Conservation (phyloP, 2,113 vertebrate genomes). For the Lamprologus ornatipinnis region DNA sequence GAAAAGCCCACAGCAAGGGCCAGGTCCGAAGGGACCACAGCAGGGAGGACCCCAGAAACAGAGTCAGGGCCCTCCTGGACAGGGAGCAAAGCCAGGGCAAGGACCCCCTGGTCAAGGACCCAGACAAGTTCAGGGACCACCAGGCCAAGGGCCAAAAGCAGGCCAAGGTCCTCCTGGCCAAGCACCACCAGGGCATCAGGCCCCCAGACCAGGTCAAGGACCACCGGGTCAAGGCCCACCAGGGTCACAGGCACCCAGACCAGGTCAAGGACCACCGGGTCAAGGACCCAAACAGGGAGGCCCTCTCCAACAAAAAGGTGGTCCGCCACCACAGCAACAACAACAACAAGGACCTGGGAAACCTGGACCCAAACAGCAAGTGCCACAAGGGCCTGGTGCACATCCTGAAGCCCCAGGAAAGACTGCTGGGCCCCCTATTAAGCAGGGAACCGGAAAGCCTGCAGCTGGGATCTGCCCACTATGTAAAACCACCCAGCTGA, state of each 20-base stretch:
- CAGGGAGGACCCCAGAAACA: slow-evolving; percentile 54
- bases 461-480: slow-evolving; percentile 79
- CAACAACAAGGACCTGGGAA: slow-evolving; percentile 42
- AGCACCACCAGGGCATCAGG: slow-evolving; percentile 22
- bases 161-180: slow-evolving; percentile 17
- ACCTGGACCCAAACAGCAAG: slow-evolving; percentile 49
- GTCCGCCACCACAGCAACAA: slow-evolving; percentile 31
- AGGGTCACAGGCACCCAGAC: slow-evolving; percentile 11
- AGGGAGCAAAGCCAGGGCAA: slow-evolving; percentile 52
- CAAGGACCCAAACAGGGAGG: slow-evolving; percentile 33
- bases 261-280: slow-evolving; percentile 13
- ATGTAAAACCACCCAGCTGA: slow-evolving; percentile 87
- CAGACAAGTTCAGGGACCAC: slow-evolving; percentile 11
- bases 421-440: slow-evolving; percentile 9
- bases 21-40: slow-evolving; percentile 48
- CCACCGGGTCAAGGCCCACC: not conserved
- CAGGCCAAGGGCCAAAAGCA: slow-evolving; percentile 8
- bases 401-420: slow-evolving; percentile 25
- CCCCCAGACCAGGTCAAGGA: slow-evolving; percentile 22
- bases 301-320: slow-evolving; percentile 47
- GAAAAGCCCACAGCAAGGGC: slow-evolving; percentile 70
- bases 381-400: slow-evolving; percentile 20
- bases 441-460: slow-evolving; percentile 62
- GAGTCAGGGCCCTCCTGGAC: slow-evolving; percentile 43
- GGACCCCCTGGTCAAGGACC: slow-evolving; percentile 44